These are phyloP conservation scores for Zelostemma sp. DNA, from an alignment of 1,140 invertebrate species.

Conservation along the genomic window DNA sequence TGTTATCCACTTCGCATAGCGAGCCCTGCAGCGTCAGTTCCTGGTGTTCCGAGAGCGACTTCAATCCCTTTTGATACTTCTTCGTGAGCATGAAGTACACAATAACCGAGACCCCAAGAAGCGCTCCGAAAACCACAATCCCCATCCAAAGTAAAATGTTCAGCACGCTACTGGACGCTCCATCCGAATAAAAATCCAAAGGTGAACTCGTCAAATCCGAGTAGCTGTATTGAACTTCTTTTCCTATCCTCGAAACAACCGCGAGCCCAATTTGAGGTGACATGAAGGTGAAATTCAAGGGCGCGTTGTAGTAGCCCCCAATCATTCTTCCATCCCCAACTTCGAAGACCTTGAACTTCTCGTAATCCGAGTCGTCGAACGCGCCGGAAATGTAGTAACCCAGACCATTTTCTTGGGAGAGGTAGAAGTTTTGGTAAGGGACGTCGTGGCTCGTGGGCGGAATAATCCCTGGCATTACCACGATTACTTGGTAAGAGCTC, in stretches of 20 bases:
- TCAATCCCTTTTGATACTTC: slow-evolving; percentile 66
- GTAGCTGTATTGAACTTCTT: slow-evolving; percentile 76
- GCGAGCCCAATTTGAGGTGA: slow-evolving; percentile 77
- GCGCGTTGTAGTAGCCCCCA: slow-evolving; percentile 84
- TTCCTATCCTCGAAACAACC: slow-evolving; percentile 77
- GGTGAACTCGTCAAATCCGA: slow-evolving; percentile 72
- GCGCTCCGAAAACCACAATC: slow-evolving; percentile 73
- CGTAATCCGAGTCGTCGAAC: slow-evolving; percentile 72
- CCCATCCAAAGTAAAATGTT: slow-evolving; percentile 72
- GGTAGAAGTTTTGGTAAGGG: slow-evolving; percentile 68
- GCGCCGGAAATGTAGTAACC: slow-evolving; percentile 87
- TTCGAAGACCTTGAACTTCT: slow-evolving; percentile 76
- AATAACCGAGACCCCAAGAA: slow-evolving; percentile 74
- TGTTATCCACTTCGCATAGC: slow-evolving; percentile 74
- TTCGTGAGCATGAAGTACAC: slow-evolving; percentile 74
- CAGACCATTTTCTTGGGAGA: slow-evolving; percentile 73
- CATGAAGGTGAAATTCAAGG: slow-evolving; percentile 73
- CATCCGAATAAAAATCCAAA: slow-evolving; percentile 31
- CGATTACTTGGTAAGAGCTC: slow-evolving; percentile 78
- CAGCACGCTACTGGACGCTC: slow-evolving; percentile 54
- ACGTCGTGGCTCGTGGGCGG: slow-evolving; percentile 49
- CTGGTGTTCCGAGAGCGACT: slow-evolving; percentile 72
- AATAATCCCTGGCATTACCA: slow-evolving; percentile 72
- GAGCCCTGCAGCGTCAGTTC: slow-evolving; percentile 78
- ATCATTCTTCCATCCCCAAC: slow-evolving; percentile 83